These are phyloP conservation scores for Onychostruthus taczanowskii DNA, from an alignment of 2,113 vertebrate genomes.

Conservation along the genomic window DNA sequence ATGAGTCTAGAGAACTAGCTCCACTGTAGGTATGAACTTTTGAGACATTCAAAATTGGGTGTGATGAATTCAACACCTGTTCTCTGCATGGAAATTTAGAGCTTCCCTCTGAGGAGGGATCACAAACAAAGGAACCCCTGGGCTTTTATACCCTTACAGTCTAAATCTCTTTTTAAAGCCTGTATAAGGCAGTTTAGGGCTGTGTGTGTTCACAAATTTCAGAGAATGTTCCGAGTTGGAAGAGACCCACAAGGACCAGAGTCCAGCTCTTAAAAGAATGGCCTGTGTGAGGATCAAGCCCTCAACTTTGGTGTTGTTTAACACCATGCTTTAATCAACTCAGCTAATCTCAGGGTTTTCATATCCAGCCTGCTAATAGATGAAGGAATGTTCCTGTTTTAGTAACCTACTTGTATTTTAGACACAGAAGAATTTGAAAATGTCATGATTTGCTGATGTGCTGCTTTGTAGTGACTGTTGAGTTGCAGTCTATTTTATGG, in stretches of 20 bases:
- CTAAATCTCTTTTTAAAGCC: not conserved
- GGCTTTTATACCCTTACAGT: not conserved
- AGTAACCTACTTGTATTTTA: not conserved
- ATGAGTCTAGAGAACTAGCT: not conserved
- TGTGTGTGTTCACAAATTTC: not conserved
- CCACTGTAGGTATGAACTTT: not conserved
- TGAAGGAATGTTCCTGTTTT: not conserved
- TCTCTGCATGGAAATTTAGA: not conserved
- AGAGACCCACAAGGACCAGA: not conserved
- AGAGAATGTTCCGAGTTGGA: not conserved
- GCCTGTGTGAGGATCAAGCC: rapidly evolving
- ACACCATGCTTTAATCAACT: not conserved
- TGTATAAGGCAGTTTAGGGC: not conserved
- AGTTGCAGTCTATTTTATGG: not conserved
- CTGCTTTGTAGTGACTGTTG: not conserved
- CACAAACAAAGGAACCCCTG: not conserved
- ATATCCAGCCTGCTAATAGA: not conserved
- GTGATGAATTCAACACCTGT: not conserved
- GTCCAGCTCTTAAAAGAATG: not conserved
- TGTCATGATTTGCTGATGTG: not conserved
- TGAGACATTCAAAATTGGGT: not conserved
- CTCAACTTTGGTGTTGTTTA: not conserved
- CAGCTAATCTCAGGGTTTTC: not conserved
- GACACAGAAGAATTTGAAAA: not conserved
- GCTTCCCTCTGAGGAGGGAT: not conserved